Conservation (phyloP, 2,888 invertebrate genomes). For the Leucozona laternaria region DNA sequence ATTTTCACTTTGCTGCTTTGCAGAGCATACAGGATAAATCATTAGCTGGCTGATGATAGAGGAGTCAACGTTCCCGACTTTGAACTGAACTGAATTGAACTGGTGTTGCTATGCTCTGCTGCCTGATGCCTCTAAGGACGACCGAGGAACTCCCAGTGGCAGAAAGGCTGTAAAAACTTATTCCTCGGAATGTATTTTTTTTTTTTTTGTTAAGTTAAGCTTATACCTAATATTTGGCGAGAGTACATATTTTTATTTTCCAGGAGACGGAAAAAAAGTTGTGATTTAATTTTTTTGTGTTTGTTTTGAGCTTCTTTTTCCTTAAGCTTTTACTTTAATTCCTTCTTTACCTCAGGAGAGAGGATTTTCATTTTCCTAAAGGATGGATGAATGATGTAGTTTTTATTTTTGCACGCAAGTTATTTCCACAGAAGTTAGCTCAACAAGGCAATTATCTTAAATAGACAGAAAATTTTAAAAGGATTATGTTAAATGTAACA, state of each 20-base stretch:
- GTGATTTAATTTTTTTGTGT: slow-evolving; percentile 1
- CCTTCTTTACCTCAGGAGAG: not conserved
- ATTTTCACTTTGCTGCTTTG: slow-evolving; percentile 27
- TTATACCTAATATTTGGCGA: not conserved
- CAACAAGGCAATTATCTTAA: slow-evolving; percentile 30
- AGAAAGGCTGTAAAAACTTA: not conserved
- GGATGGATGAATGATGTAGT: not conserved
- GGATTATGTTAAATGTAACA: slow-evolving; percentile 28
- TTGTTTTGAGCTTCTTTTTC: not conserved
- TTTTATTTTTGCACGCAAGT: slow-evolving; percentile 1
- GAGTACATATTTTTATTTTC: slow-evolving; percentile 9
- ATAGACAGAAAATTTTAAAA: not conserved
- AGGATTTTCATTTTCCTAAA: slow-evolving; percentile 37
- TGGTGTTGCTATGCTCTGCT: not conserved
- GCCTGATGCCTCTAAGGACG: too few relatives aligned
- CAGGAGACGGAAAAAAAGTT: slow-evolving; percentile 20
- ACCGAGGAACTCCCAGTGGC: not conserved
- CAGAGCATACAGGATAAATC: slow-evolving; percentile 54
- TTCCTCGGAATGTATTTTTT: not conserved
- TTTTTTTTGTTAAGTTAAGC: not conserved
- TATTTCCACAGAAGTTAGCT: not conserved
- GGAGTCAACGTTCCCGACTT: slow-evolving; percentile 14
- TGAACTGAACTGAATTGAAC: not conserved
- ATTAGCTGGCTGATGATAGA: slow-evolving; percentile 26
- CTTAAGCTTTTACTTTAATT: slow-evolving; percentile 4